phyloP scores from a whole-genome alignment of 2,113 vertebrate species.

The Tetraodon nigroviridis region DNA sequence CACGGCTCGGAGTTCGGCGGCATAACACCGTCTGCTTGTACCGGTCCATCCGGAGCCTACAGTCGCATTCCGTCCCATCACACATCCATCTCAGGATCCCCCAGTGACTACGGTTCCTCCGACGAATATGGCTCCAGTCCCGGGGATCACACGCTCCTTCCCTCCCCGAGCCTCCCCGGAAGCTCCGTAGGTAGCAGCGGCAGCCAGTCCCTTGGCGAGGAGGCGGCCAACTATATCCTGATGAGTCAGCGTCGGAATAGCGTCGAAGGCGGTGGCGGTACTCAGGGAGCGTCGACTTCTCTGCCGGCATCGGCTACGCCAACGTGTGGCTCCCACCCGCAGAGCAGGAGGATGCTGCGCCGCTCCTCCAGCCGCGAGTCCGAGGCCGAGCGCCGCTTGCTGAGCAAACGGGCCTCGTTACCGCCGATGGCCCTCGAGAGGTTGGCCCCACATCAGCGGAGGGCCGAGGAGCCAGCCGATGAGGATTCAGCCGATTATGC shows the following conservation, averaged over 20 bases:
- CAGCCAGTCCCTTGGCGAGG: conserved; percentile 59
- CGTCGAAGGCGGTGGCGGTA: conserved; percentile 14
- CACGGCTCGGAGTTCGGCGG: conserved; percentile 70
- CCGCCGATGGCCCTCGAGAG: conserved; percentile 76
- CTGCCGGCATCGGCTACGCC: conserved; percentile 47
- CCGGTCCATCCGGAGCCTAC: conserved; percentile 52
- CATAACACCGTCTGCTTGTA: conserved; percentile 21
- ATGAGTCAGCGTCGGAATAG: conserved; percentile 68
- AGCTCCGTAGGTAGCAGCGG: conserved; percentile 59
- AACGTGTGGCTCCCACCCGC: conserved; percentile 44
- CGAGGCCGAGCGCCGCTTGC: conserved; percentile 66
- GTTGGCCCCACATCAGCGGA: conserved; percentile 49
- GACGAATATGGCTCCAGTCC: conserved; percentile 81
- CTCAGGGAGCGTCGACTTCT: conserved; percentile 46
- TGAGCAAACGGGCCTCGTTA: conserved; percentile 73
- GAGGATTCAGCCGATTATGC: conserved; percentile 68
- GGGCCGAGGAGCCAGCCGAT: conserved; percentile 52
- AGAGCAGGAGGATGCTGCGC: conserved; percentile 65
- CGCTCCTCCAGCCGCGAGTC: conserved; percentile 73
- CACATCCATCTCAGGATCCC: conserved; percentile 71
- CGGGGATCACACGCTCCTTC: conserved; percentile 63
- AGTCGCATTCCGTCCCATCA: conserved; percentile 55
- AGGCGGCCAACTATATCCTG: conserved; percentile 75
- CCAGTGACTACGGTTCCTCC: conserved; percentile 79
- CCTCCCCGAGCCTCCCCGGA: conserved; percentile 55